phyloP scores from a whole-genome alignment of 1,140 invertebrate genomes.

The Melipona quadrifasciata region DNA sequence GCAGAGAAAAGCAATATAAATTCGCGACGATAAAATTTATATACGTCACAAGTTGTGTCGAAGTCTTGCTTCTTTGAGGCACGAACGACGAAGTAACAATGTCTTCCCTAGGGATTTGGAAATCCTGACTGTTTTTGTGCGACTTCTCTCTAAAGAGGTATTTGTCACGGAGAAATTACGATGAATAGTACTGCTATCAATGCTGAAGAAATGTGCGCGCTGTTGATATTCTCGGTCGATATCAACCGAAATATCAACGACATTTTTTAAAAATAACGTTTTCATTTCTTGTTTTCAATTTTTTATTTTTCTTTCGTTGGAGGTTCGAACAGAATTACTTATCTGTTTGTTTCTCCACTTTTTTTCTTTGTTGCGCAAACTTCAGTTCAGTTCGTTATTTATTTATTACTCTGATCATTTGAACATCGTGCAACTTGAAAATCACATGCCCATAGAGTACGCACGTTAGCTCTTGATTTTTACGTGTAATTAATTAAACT shows the following conservation, averaged over 20 bases:
- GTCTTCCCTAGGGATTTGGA: background rate
- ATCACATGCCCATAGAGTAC: too few species aligned
- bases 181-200: background rate
- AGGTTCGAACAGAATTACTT: too few species aligned
- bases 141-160: background rate
- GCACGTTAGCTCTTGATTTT: too few species aligned
- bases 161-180: background rate
- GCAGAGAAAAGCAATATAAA: background rate
- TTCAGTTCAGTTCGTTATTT: too few species aligned
- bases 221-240: fast-evolving
- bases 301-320: fast-evolving
- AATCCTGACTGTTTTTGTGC: too few species aligned
- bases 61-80: background rate
- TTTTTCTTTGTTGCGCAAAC: too few species aligned
- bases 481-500: too few species aligned
- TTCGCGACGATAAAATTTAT: background rate
- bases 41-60: background rate
- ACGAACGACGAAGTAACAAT: background rate
- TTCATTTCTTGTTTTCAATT: background rate
- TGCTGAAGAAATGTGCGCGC: background rate
- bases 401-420: too few species aligned
- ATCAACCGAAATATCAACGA: background rate
- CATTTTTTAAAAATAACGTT: background rate
- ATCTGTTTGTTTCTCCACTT: too few species aligned
- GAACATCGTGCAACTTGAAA: too few species aligned